Conservation (phyloP, 2,113 vertebrate genomes). For the Shinisaurus crocodilurus region DNA sequence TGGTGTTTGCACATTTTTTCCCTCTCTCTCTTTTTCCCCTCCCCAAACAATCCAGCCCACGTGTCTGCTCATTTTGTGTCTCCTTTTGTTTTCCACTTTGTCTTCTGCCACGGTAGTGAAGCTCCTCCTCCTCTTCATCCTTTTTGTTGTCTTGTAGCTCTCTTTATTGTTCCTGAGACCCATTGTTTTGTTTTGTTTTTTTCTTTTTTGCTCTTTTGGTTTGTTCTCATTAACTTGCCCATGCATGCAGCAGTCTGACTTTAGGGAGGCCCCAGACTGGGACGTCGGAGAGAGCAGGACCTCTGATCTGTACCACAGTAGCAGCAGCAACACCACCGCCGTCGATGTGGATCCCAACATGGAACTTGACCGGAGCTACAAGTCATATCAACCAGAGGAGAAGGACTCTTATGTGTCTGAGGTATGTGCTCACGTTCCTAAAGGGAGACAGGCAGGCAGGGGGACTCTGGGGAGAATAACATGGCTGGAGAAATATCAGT, state of each 20-base stretch:
- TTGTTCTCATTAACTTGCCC: slow-evolving; percentile 93
- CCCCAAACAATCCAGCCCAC: slow-evolving; percentile 82
- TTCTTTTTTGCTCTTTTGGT: slow-evolving; percentile 73
- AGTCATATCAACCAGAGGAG: slow-evolving; percentile 78
- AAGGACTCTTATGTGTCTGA: slow-evolving; percentile 81
- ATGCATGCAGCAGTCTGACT: slow-evolving; percentile 94
- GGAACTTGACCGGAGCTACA: slow-evolving; percentile 77
- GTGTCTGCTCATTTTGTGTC: slow-evolving; percentile 86
- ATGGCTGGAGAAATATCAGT: neutral
- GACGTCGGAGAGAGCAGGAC: slow-evolving; percentile 69
- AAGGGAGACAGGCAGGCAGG: neutral
- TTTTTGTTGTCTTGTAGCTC: slow-evolving; percentile 92
- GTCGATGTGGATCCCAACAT: slow-evolving; percentile 77
- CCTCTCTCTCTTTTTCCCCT: slow-evolving; percentile 72
- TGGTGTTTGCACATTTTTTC: slow-evolving; percentile 81
- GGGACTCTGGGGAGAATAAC: neutral
- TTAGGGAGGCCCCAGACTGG: slow-evolving; percentile 85
- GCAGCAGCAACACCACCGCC: slow-evolving; percentile 26
- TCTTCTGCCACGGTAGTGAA: slow-evolving; percentile 86
- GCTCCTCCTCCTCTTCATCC: slow-evolving; percentile 90
- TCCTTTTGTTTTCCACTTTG: slow-evolving; percentile 86
- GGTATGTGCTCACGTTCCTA: slow-evolving; percentile 71
- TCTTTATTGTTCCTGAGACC: slow-evolving; percentile 75
- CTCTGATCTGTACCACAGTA: slow-evolving; percentile 67
- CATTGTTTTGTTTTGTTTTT: slow-evolving; percentile 77